Evolutionary conservation across 2,888 invertebrate species (phyloP).

Genomic region (Erpobdella octoculata): DNA sequence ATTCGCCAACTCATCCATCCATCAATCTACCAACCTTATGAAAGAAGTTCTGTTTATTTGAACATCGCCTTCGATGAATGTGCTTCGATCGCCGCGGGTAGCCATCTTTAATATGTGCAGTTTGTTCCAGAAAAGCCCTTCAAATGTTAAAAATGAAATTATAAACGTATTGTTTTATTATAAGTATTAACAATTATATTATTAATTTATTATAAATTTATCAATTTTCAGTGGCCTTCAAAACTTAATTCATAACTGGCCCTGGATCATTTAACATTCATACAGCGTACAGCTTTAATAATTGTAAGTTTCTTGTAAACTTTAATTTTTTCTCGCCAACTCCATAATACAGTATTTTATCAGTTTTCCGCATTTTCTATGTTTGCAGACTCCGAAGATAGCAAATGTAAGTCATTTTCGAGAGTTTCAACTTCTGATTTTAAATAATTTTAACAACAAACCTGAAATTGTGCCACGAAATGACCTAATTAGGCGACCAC

Average conservation of each 20-base stretch:
- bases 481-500: constrained; percentile 16
- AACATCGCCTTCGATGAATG: constrained; percentile 6
- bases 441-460: constrained; percentile 4
- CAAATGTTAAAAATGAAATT: background rate
- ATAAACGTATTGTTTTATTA: background rate
- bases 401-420: background rate
- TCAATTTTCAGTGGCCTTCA: background rate
- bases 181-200: background rate
- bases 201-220: background rate
- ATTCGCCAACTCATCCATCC: background rate
- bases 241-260: too few relatives aligned
- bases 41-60: background rate
- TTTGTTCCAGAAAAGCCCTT: constrained; percentile 8
- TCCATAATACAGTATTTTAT: too few relatives aligned
- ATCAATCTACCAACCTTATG: background rate
- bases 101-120: constrained; percentile 14
- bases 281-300: too few relatives aligned
- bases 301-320: too few relatives aligned
- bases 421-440: too few relatives aligned
- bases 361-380: too few relatives aligned
- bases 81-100: background rate
- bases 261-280: too few relatives aligned
- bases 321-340: too few relatives aligned
- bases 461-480: constrained; percentile 18
- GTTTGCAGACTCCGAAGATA: too few relatives aligned